phyloP scores from a whole-genome alignment of 1,140 invertebrate genomes.

The Phenacoccus solenopsis region DNA sequence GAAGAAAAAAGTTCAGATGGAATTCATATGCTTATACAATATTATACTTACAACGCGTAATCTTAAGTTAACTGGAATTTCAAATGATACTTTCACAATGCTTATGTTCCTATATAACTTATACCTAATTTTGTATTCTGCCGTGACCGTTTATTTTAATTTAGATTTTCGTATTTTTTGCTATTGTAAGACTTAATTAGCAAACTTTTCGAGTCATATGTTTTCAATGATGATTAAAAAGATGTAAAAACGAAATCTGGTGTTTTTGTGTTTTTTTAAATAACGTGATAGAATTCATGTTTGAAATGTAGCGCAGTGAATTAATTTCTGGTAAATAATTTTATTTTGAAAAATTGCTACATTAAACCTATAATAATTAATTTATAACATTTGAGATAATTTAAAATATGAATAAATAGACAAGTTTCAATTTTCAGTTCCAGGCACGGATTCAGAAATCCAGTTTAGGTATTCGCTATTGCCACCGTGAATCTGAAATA shows the following conservation, averaged over 20 bases:
- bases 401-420: no score
- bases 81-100: background rate
- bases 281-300: no score
- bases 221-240: background rate
- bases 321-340: no score
- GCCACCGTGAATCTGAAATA: conserved; percentile 51
- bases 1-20: no score
- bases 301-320: no score
- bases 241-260: background rate
- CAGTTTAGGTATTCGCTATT: conserved; percentile 61
- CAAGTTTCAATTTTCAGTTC: conserved; percentile 22
- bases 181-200: background rate
- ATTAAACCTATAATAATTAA: no score
- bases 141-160: background rate
- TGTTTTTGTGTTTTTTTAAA: background rate
- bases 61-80: no score
- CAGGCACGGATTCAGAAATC: conserved; percentile 46
- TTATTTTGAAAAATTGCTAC: no score
- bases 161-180: background rate
- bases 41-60: no score
- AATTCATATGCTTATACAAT: no score
- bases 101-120: background rate
- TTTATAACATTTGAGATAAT: no score
- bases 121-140: background rate
- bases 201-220: background rate